Conservation (phyloP, 1,140 invertebrate species). For the Drosophila bifasciata region DNA sequence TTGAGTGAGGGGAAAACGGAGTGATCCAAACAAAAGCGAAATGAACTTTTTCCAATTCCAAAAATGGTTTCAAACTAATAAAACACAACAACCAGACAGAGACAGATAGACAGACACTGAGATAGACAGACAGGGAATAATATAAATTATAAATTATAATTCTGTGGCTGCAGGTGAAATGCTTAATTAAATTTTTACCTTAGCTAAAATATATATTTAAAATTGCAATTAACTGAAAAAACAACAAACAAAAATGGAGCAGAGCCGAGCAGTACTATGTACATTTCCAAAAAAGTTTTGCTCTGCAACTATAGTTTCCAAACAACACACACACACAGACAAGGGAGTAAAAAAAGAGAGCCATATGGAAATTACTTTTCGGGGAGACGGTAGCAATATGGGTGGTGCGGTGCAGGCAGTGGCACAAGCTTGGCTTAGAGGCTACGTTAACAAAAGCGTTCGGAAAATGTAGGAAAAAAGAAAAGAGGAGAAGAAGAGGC, state of each 20-base stretch:
- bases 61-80: slow-evolving; percentile 23
- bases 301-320: slow-evolving; percentile 44
- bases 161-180: slow-evolving; percentile 70
- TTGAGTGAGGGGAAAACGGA: slow-evolving; percentile 22
- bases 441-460: slow-evolving; percentile 50
- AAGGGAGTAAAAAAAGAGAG: slow-evolving; percentile 30
- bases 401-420: slow-evolving; percentile 64
- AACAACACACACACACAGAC: slow-evolving; percentile 9
- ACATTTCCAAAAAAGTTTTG: slow-evolving; percentile 28
- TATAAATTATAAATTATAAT: slow-evolving; percentile 55
- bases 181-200: slow-evolving; percentile 61
- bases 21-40: slow-evolving; percentile 44
- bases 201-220: slow-evolving; percentile 51
- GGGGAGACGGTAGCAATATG: slow-evolving; percentile 18
- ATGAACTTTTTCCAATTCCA: slow-evolving; percentile 37
- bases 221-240: slow-evolving; percentile 61
- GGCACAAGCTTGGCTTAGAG: slow-evolving; percentile 50
- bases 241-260: slow-evolving; percentile 10
- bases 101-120: slow-evolving; percentile 28
- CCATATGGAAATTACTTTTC: slow-evolving; percentile 70
- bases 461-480: slow-evolving; percentile 11
- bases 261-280: slow-evolving; percentile 5
- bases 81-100: slow-evolving; percentile 41
- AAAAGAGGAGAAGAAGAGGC: background rate
- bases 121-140: slow-evolving; percentile 31